phyloP scores from a whole-genome alignment of 2,888 invertebrate genomes.

The Acrobasis consociella region DNA sequence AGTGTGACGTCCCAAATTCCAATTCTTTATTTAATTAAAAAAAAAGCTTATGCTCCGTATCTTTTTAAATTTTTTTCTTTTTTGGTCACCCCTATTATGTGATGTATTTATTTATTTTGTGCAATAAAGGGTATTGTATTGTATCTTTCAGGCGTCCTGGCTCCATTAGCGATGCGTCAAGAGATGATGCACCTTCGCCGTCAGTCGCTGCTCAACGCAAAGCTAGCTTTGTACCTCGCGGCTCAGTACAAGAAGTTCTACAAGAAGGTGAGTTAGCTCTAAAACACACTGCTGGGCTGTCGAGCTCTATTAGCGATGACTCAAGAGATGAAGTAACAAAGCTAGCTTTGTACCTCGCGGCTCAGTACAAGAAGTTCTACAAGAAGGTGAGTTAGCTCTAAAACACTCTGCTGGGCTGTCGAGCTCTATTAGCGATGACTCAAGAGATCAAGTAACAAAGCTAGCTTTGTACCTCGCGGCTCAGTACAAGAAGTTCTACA shows the following conservation, averaged over 20 bases:
- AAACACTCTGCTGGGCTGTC: too few relatives aligned
- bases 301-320: too few relatives aligned
- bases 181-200: constrained; percentile 57
- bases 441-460: constrained; percentile 56
- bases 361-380: constrained; percentile 59
- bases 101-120: too few relatives aligned
- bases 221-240: constrained; percentile 58
- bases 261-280: constrained; percentile 51
- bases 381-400: constrained; percentile 51
- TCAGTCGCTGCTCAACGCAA: constrained; percentile 54
- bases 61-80: too few relatives aligned
- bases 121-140: too few relatives aligned
- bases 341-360: constrained; percentile 56
- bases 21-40: too few relatives aligned
- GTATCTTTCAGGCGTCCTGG: constrained; percentile 42
- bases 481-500: constrained; percentile 60
- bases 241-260: constrained; percentile 59
- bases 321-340: constrained; percentile 55
- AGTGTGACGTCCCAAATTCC: too few relatives aligned
- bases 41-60: too few relatives aligned
- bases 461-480: constrained; percentile 57
- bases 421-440: too few relatives aligned
- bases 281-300: too few relatives aligned
- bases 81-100: too few relatives aligned
- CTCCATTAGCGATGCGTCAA: constrained; percentile 54